phyloP scores from a whole-genome alignment of 2,888 invertebrate species.

The Zygogramma bicolorata region DNA sequence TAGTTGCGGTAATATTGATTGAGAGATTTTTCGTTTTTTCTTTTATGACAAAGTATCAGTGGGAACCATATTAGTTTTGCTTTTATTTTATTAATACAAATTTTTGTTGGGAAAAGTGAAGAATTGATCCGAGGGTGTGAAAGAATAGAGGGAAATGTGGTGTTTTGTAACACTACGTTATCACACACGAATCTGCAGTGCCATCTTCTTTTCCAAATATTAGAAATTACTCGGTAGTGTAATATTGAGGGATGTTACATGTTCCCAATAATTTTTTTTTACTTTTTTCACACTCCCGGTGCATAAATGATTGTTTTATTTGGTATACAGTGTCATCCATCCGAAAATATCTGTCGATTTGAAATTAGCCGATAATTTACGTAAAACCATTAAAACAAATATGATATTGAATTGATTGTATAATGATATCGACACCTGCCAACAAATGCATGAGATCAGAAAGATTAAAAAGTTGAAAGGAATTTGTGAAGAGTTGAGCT shows the following conservation, averaged over 20 bases:
- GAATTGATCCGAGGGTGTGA: not conserved
- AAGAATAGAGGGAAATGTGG: not conserved
- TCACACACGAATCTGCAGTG: not conserved
- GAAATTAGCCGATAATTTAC: too few relatives aligned
- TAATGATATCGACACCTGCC: too few relatives aligned
- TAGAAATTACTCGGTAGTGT: not conserved
- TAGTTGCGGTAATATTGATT: constrained; percentile 7
- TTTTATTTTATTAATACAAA: not conserved
- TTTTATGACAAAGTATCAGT: constrained; percentile 45
- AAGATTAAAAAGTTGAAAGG: too few relatives aligned
- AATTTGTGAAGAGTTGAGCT: too few relatives aligned
- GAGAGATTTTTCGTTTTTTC: constrained; percentile 30
- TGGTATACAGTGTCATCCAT: not conserved
- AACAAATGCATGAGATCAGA: too few relatives aligned
- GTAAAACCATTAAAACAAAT: too few relatives aligned
- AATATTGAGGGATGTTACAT: too few relatives aligned
- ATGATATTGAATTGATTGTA: too few relatives aligned
- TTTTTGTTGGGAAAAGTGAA: not conserved
- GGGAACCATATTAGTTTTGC: not conserved
- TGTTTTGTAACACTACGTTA: not conserved
- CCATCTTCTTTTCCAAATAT: not conserved
- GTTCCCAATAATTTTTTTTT: too few relatives aligned
- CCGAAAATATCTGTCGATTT: not conserved
- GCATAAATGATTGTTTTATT: too few relatives aligned
- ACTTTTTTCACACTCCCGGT: too few relatives aligned